These are phyloP conservation scores for Dendronephthya gigantea DNA, from an alignment of 64 coral and sea anemone species.

Conservation along the genomic window DNA sequence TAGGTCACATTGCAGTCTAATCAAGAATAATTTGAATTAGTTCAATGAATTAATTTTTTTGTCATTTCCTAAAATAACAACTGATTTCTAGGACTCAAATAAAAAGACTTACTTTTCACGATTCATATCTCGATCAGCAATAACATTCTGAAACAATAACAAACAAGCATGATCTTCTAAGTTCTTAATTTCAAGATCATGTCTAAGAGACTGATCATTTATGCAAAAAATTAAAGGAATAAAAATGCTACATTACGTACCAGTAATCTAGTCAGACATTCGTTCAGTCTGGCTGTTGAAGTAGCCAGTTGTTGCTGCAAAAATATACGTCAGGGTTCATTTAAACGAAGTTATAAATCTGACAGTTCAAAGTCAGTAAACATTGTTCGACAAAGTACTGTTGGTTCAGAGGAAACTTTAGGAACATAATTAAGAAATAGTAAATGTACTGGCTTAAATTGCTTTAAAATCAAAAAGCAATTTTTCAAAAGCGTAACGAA, in stretches of 20 bases:
- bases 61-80: too few relatives aligned
- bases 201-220: too few relatives aligned
- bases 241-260: not conserved
- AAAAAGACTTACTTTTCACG: not conserved
- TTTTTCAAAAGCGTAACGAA: too few relatives aligned
- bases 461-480: too few relatives aligned
- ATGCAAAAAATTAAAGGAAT: too few relatives aligned
- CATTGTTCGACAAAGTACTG: too few relatives aligned
- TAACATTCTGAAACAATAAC: not conserved
- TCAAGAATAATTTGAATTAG: not conserved
- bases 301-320: not conserved
- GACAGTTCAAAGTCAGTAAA: not conserved
- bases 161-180: not conserved
- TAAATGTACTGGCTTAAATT: too few relatives aligned
- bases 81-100: not conserved
- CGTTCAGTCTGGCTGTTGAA: not conserved
- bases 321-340: not conserved
- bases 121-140: conserved; percentile 1
- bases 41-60: too few relatives aligned
- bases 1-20: not conserved
- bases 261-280: not conserved
- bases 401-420: too few relatives aligned
- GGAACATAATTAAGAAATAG: too few relatives aligned
- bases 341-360: not conserved
- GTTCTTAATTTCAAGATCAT: not conserved